A percentile compares a stretch with the other conserved stretches of the same genome.
Evolutionary conservation across 2,113 vertebrate species (phyloP).

Genomic region (Pampusana beccarii): DNA sequence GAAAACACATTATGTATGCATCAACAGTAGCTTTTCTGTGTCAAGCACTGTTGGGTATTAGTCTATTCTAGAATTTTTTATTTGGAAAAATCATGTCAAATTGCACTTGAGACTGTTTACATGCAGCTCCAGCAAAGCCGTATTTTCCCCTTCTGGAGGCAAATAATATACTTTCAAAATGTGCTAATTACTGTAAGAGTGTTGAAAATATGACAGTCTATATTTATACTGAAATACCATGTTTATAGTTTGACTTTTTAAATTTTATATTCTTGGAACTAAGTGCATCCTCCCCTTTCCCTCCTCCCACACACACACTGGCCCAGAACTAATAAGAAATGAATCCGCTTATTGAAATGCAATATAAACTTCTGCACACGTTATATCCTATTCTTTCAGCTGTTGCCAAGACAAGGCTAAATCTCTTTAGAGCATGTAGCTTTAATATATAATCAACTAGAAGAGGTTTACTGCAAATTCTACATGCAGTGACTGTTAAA

Average conservation of each 20-base stretch:
- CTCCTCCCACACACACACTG: background rate
- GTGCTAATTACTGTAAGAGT: constrained; percentile 45
- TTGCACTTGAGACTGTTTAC: constrained; percentile 48
- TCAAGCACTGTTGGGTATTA: constrained; percentile 14
- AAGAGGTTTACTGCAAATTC: constrained; percentile 26
- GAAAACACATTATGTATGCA: background rate
- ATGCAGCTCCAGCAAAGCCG: constrained; percentile 8
- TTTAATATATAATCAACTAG: constrained; percentile 10
- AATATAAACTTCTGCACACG: background rate
- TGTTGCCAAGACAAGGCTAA: constrained; percentile 5
- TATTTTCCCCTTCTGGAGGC: constrained; percentile 44
- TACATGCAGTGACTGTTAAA: constrained; percentile 14
- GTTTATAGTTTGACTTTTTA: constrained; percentile 32
- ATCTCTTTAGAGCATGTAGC: background rate
- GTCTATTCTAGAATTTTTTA: constrained; percentile 6
- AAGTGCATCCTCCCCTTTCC: constrained; percentile 11
- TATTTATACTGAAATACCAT: constrained; percentile 45
- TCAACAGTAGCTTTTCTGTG: background rate
- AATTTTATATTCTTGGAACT: constrained; percentile 56
- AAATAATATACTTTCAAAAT: constrained; percentile 53
- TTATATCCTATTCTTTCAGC: background rate
- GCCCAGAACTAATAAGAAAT: constrained; percentile 23
- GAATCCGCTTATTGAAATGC: constrained; percentile 7
- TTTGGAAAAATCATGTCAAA: constrained; percentile 36
- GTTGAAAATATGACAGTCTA: constrained; percentile 48